Percentiles rank a stretch among this genome's conserved stretches.
phyloP scores from a whole-genome alignment of 2,888 invertebrate species.

The Serrognathus titanus region DNA sequence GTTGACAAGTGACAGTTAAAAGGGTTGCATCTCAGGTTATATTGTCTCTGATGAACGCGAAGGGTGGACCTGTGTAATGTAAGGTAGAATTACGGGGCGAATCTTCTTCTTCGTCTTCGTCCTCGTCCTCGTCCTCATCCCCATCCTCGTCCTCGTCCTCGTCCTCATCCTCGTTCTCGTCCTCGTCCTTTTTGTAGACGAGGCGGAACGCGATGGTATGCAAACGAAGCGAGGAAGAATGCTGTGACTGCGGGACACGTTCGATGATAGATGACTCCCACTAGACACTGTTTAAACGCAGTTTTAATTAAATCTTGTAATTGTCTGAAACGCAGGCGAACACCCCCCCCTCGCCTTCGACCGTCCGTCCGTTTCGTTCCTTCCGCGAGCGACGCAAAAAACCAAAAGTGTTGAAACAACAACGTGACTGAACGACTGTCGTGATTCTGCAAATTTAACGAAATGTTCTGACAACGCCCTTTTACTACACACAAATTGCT shows the following conservation, averaged over 20 bases:
- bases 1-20: slow-evolving; percentile 45
- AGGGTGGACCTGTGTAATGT: not conserved
- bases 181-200: not conserved
- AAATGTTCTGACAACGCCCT: slow-evolving; percentile 40
- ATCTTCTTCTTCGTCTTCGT: not conserved
- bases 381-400: slow-evolving; percentile 42
- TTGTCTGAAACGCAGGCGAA: slow-evolving; percentile 45
- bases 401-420: slow-evolving; percentile 46
- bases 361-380: slow-evolving; percentile 11
- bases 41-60: slow-evolving; percentile 3
- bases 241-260: slow-evolving; percentile 41
- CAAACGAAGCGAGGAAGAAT: slow-evolving; percentile 46
- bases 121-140: not conserved
- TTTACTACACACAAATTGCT: slow-evolving; percentile 28
- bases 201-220: slow-evolving; percentile 33
- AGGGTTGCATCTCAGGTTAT: slow-evolving; percentile 33
- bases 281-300: slow-evolving; percentile 48
- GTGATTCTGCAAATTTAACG: slow-evolving; percentile 48
- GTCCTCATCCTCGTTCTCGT: not conserved
- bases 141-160: not conserved
- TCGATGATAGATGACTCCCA: slow-evolving; percentile 50
- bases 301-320: slow-evolving; percentile 54
- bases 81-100: not conserved
- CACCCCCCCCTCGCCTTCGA: not conserved
- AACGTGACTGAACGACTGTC: slow-evolving; percentile 48